Evolutionary conservation across 2,797 vertebrate genomes (phyloP).

Genomic region (Sorex maritimensis): DNA sequence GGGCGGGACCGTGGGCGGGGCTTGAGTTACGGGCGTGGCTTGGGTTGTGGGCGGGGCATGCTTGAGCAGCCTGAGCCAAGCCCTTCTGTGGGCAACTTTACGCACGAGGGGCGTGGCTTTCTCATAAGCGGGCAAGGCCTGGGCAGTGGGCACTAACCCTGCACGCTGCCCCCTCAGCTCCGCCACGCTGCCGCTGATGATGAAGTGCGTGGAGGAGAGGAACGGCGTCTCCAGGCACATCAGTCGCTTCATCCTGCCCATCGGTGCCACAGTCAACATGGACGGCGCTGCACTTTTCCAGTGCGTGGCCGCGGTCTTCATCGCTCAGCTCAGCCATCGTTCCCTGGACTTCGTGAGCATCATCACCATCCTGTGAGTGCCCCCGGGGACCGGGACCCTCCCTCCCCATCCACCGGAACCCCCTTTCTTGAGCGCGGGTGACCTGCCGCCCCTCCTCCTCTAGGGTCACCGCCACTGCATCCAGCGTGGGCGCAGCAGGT

Average conservation of each 20-base stretch:
- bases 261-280: conserved; percentile 97
- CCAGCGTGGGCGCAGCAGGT: conserved; percentile 96
- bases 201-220: conserved; percentile 96
- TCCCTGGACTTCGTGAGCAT: conserved; percentile 94
- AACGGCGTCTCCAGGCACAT: conserved; percentile 95
- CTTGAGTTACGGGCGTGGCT: neutral
- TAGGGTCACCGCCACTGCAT: conserved; percentile 95
- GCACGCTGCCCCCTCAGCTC: conserved; percentile 89
- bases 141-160: neutral
- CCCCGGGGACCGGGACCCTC: neutral
- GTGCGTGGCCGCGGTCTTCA: conserved; percentile 96
- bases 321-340: conserved; percentile 93
- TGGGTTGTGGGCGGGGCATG: too few species aligned
- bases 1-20: neutral
- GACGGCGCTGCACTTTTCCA: conserved; percentile 96
- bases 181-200: conserved; percentile 95
- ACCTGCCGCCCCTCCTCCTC: neutral
- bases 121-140: neutral
- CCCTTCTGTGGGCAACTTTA: too few species aligned
- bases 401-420: neutral
- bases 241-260: conserved; percentile 96
- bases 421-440: too few species aligned
- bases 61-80: too few species aligned
- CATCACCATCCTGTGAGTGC: conserved; percentile 95
- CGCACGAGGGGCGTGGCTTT: too few species aligned